Evolutionary conservation across 2,888 invertebrate genomes (phyloP).

Genomic region (Balanococcus diminutus): DNA sequence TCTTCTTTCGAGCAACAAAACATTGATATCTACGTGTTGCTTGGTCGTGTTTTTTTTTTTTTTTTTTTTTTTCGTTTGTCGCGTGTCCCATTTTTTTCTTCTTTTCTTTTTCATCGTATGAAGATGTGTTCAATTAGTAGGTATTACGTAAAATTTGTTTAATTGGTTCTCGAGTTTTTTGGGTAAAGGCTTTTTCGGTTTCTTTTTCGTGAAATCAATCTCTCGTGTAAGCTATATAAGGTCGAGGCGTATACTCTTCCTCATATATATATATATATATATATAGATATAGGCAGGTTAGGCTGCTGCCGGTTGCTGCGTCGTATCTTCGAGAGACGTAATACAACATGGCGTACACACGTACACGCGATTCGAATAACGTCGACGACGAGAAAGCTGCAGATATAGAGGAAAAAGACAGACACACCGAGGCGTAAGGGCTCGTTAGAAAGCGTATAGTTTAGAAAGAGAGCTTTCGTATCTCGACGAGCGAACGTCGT

Average conservation of each 20-base stretch:
- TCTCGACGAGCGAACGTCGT: neutral
- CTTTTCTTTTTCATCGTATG: too few species aligned
- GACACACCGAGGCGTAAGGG: neutral
- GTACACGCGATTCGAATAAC: neutral
- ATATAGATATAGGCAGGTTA: too few species aligned
- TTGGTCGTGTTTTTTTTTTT: neutral
- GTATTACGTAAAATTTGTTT: too few species aligned
- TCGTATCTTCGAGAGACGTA: neutral
- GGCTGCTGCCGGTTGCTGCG: too few species aligned
- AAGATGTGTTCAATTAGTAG: too few species aligned
- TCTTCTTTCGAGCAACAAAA: neutral
- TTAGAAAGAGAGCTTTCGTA: neutral
- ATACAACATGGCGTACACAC: neutral
- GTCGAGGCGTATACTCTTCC: too few species aligned
- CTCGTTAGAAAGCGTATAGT: neutral
- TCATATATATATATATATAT: too few species aligned
- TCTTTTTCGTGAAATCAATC: too few species aligned
- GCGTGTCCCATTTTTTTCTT: neutral
- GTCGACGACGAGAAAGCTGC: neutral
- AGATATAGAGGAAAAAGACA: too few species aligned
- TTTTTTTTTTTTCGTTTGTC: neutral
- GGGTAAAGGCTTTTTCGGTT: too few species aligned
- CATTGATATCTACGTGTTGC: slow-evolving; percentile 1
- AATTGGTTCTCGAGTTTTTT: too few species aligned
- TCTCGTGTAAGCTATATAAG: too few species aligned